These are phyloP conservation scores for Druon quercuslanigerum DNA, from an alignment of 1,140 invertebrate genomes.

Conservation along the genomic window DNA sequence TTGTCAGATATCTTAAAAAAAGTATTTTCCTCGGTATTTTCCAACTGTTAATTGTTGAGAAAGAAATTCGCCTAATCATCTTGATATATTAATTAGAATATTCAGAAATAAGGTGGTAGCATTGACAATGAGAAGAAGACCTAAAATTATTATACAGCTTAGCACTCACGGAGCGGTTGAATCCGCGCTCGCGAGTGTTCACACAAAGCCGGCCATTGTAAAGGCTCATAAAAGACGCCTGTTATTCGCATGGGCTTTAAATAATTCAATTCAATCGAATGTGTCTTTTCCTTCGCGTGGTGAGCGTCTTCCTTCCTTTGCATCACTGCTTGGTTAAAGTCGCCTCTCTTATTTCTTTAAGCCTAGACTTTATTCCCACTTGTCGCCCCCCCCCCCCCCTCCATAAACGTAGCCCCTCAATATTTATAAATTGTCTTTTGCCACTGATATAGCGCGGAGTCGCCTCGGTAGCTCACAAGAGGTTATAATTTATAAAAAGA, in stretches of 20 bases:
- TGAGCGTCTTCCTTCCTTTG: conserved; percentile 51
- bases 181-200: conserved; percentile 47
- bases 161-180: conserved; percentile 49
- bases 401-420: no score
- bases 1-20: no score
- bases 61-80: no score
- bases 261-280: conserved; percentile 75
- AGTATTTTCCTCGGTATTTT: no score
- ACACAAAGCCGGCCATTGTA: conserved; percentile 71
- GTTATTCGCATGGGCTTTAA: conserved; percentile 71
- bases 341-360: conserved; percentile 18
- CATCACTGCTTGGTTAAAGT: conserved; percentile 45
- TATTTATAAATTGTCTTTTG: conserved; percentile 11
- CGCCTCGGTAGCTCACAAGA: background rate
- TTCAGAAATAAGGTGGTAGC: conserved; percentile 24
- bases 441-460: background rate
- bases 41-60: no score
- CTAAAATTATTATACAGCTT: background rate
- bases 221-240: conserved; percentile 68
- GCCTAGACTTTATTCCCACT: conserved; percentile 5
- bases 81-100: background rate
- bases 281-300: conserved; percentile 53
- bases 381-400: no score
- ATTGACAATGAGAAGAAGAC: background rate
- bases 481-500: background rate